phyloP scores from a whole-genome alignment of 2,888 invertebrate genomes.

The Hedychridium roseum region DNA sequence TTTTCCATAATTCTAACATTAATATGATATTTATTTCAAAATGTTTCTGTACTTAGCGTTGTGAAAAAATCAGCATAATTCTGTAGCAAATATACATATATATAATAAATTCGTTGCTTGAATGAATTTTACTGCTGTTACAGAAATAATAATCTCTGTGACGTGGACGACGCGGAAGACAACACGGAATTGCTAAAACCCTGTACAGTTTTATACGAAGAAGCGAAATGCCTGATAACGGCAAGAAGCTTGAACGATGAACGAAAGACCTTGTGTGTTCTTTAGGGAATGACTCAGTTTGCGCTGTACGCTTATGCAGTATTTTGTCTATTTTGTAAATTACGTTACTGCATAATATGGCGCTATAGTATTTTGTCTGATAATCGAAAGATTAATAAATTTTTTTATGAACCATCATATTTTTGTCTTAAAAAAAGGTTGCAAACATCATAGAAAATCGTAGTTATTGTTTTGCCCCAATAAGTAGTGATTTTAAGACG shows the following conservation, averaged over 20 bases:
- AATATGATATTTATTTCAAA: background rate
- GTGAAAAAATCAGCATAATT: no score
- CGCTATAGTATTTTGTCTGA: no score
- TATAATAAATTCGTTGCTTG: slow-evolving; percentile 6
- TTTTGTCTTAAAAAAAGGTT: no score
- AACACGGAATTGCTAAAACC: slow-evolving; percentile 56
- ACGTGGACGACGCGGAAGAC: slow-evolving; percentile 50
- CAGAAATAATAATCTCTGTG: slow-evolving; percentile 51
- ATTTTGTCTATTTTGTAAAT: background rate
- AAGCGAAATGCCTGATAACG: slow-evolving; percentile 67
- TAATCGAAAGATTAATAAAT: no score
- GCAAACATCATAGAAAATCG: no score
- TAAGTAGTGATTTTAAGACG: no score
- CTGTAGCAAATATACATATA: background rate
- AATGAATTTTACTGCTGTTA: no score
- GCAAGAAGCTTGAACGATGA: slow-evolving; percentile 52
- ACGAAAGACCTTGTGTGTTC: no score
- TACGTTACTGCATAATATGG: no score
- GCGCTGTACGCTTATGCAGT: background rate
- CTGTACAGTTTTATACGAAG: slow-evolving; percentile 65
- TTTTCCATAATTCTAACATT: slow-evolving; percentile 1
- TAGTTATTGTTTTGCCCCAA: no score
- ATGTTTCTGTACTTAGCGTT: background rate
- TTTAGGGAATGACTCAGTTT: no score
- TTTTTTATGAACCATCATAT: no score